Evolutionary conservation across 2,888 invertebrate genomes (phyloP).

Genomic region (Herminia tarsipennalis): DNA sequence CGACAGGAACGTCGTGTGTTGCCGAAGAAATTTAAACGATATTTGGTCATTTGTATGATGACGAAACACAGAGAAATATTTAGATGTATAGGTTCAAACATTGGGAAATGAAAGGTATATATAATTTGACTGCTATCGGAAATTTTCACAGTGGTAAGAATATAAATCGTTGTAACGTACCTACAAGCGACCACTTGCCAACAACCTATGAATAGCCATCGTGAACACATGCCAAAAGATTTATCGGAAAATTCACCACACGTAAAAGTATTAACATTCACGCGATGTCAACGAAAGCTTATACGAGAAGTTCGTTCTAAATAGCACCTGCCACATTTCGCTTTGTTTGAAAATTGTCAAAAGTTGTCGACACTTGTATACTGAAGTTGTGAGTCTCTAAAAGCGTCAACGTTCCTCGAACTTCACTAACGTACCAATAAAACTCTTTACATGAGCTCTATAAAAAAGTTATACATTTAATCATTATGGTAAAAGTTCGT

Average conservation of each 20-base stretch:
- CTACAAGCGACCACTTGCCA: too few relatives aligned
- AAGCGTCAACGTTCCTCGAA: slow-evolving; percentile 16
- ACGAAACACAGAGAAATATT: too few relatives aligned
- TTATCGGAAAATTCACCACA: slow-evolving; percentile 35
- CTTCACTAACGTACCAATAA: slow-evolving; percentile 17
- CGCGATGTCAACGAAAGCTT: slow-evolving; percentile 40
- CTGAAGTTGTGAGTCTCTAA: slow-evolving; percentile 31
- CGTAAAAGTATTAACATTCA: slow-evolving; percentile 52
- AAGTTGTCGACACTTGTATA: slow-evolving; percentile 46
- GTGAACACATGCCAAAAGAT: slow-evolving; percentile 31
- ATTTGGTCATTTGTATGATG: too few relatives aligned
- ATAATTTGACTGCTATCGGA: too few relatives aligned
- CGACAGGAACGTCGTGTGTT: too few relatives aligned
- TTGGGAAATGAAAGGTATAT: too few relatives aligned
- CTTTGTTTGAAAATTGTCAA: slow-evolving; percentile 52
- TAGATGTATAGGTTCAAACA: too few relatives aligned
- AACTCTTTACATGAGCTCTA: slow-evolving; percentile 3
- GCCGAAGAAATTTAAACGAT: too few relatives aligned
- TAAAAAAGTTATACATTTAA: background rate
- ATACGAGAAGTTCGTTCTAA: slow-evolving; percentile 47
- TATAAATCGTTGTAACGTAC: slow-evolving; percentile 5
- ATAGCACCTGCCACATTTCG: slow-evolving; percentile 53
- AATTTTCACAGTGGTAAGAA: slow-evolving; percentile 9
- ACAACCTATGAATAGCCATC: slow-evolving; percentile 12
- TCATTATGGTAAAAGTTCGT: too few relatives aligned